Conservation (phyloP, 2,797 vertebrate genomes). For the Mormyrus proboscirostris region DNA sequence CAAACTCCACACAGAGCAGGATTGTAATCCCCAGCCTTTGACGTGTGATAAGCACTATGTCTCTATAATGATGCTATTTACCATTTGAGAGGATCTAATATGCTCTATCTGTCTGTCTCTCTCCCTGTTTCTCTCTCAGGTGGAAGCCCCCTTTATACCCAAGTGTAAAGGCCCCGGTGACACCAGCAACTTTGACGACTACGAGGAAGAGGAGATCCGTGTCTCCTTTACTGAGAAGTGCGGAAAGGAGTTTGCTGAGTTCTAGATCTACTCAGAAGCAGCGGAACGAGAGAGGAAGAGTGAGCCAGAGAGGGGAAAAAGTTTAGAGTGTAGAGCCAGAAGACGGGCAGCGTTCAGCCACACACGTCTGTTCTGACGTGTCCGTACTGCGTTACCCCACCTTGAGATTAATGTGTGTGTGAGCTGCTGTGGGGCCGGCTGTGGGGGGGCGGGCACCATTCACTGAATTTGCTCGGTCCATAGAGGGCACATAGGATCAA, state of each 20-base stretch:
- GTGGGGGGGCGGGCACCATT: not conserved
- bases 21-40: not conserved
- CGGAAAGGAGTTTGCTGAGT: conserved; percentile 85
- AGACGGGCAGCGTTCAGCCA: conserved; percentile 58
- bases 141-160: conserved; percentile 86
- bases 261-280: conserved; percentile 58
- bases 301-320: conserved; percentile 36
- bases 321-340: not conserved
- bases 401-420: not conserved
- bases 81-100: not conserved
- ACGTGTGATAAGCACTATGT: not conserved
- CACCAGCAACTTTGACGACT: conserved; percentile 91
- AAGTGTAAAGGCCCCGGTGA: conserved; percentile 88
- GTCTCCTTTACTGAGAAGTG: conserved; percentile 86
- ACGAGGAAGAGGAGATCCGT: conserved; percentile 84
- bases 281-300: conserved; percentile 40
- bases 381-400: not conserved
- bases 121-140: conserved; percentile 38
- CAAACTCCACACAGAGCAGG: not conserved
- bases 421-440: not conserved
- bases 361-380: conserved; percentile 12
- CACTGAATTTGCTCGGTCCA: not conserved
- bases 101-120: not conserved
- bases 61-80: not conserved
- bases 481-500: not conserved